A percentile compares a stretch with the other conserved stretches of the same genome.
Conservation (phyloP, 1,140 invertebrate species). For the Meloidogyne floridensis region DNA sequence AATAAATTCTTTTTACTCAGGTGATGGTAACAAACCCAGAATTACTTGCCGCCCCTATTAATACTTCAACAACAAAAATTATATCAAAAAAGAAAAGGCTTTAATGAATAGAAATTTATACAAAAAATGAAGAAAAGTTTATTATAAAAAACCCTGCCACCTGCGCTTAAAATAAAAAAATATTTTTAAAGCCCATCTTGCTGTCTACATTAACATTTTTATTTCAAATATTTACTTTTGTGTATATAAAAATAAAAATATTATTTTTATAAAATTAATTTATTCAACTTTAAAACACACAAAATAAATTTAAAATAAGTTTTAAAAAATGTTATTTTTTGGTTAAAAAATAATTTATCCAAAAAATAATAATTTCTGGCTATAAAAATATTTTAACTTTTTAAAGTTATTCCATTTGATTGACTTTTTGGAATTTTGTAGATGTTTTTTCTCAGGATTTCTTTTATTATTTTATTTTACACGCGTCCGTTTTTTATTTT, state of each 20-base stretch:
- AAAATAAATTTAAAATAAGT: no score
- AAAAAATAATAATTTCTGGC: no score
- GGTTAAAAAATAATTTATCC: no score
- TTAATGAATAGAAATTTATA: neutral
- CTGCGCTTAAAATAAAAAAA: neutral
- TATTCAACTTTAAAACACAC: no score
- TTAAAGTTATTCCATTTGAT: no score
- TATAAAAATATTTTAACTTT: no score
- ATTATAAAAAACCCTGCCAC: neutral
- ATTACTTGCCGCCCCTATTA: neutral
- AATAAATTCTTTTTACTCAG: neutral
- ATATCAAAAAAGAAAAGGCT: constrained; percentile 3
- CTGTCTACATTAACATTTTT: constrained; percentile 1
- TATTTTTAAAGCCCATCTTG: neutral
- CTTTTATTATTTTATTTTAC: constrained; percentile 4
- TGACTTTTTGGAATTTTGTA: no score
- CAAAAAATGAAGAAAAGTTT: neutral
- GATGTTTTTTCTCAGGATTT: neutral
- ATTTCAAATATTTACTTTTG: neutral
- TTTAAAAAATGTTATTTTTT: no score
- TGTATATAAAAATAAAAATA: neutral
- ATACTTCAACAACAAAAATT: neutral
- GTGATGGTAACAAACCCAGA: constrained; percentile 5
- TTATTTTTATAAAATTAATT: no score
- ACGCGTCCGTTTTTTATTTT: neutral